These are phyloP conservation scores for Eretmochelys imbricata DNA, from an alignment of 2,113 vertebrate species.

Conservation along the genomic window DNA sequence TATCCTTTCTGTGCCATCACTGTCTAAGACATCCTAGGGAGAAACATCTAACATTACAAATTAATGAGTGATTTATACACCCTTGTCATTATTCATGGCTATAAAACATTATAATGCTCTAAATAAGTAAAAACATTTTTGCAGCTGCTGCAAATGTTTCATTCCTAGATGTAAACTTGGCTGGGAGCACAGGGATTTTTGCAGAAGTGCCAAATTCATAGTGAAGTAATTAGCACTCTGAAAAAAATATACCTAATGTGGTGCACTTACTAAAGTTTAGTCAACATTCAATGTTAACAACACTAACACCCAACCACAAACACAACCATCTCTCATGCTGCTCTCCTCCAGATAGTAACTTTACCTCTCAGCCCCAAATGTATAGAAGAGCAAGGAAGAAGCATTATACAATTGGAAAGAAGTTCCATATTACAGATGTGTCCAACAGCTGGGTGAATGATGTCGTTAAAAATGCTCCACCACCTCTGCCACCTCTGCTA, in stretches of 20 bases:
- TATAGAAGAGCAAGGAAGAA: slow-evolving; percentile 74
- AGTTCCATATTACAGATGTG: slow-evolving; percentile 74
- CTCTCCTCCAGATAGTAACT: slow-evolving; percentile 36
- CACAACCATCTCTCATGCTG: slow-evolving; percentile 2
- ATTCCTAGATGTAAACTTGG: slow-evolving; percentile 60
- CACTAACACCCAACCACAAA: slow-evolving; percentile 41
- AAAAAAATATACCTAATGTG: neutral
- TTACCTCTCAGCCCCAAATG: slow-evolving; percentile 57
- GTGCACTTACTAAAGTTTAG: neutral
- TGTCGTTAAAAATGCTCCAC: slow-evolving; percentile 73
- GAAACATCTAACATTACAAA: slow-evolving; percentile 41
- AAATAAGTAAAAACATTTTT: slow-evolving; percentile 80
- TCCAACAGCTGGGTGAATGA: slow-evolving; percentile 82
- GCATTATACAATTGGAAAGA: slow-evolving; percentile 75
- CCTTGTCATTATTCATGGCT: slow-evolving; percentile 71
- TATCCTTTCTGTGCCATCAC: neutral
- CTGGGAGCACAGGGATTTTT: neutral
- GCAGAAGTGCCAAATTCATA: slow-evolving; percentile 56
- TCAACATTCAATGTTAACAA: neutral
- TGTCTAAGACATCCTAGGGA: neutral
- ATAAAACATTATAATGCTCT: slow-evolving; percentile 76
- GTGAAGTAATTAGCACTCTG: slow-evolving; percentile 66
- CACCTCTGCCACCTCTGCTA: slow-evolving; percentile 79
- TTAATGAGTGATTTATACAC: slow-evolving; percentile 60
- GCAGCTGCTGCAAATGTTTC: slow-evolving; percentile 76